These are phyloP conservation scores for Tolypeutes matacus DNA, from an alignment of 2,797 vertebrate species.

Conservation along the genomic window DNA sequence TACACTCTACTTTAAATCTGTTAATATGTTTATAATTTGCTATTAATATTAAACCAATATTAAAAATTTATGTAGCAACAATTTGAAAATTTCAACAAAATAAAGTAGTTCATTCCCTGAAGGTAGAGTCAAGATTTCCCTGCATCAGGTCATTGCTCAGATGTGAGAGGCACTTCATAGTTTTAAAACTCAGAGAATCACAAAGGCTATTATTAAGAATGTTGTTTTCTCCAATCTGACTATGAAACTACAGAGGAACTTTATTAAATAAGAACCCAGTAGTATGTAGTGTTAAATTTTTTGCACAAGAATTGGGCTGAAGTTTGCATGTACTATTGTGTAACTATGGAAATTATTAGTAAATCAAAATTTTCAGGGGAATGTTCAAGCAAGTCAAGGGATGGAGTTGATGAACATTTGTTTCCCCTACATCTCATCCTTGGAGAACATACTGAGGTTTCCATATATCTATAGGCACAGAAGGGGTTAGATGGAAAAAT, in stretches of 20 bases:
- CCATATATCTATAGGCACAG: constrained; percentile 16
- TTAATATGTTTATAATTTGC: background rate
- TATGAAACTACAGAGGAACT: constrained; percentile 8
- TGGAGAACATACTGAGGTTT: constrained; percentile 37
- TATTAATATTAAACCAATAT: background rate
- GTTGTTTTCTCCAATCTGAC: background rate
- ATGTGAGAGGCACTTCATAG: background rate
- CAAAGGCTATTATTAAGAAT: background rate
- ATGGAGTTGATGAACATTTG: background rate
- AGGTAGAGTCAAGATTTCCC: constrained; percentile 28
- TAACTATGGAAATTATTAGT: constrained; percentile 70
- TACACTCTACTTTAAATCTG: background rate
- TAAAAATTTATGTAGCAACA: background rate
- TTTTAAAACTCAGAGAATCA: constrained; percentile 2
- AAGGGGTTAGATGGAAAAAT: background rate
- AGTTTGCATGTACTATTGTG: constrained; percentile 50
- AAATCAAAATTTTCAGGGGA: constrained; percentile 61
- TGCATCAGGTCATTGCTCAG: background rate
- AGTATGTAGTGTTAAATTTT: constrained; percentile 57
- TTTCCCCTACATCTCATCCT: background rate
- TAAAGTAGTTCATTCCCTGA: background rate
- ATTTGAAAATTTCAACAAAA: background rate
- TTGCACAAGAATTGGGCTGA: background rate
- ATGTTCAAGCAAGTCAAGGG: constrained; percentile 55
- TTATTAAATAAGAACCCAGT: constrained; percentile 40